Conservation (phyloP, 2,888 invertebrate species). For the Andrena bicolor region DNA sequence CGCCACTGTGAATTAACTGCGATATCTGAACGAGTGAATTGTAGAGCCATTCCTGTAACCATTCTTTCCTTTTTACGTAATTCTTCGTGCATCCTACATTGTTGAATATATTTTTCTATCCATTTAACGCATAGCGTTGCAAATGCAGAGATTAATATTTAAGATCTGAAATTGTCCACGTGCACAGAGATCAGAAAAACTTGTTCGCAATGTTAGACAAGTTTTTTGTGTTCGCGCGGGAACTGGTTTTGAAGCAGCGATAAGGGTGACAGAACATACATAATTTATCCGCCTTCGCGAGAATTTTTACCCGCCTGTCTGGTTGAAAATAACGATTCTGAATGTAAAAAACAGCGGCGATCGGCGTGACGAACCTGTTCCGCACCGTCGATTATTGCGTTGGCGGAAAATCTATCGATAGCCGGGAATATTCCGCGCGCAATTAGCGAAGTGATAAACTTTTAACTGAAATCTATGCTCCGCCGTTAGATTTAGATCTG, state of each 20-base stretch:
- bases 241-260: constrained; percentile 3
- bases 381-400: neutral
- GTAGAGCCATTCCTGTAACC: no score
- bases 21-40: no score
- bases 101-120: no score
- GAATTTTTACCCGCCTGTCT: neutral
- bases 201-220: constrained; percentile 6
- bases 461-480: neutral
- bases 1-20: no score
- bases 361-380: constrained; percentile 9
- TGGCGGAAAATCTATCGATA: neutral
- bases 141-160: neutral
- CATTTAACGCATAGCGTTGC: no score
- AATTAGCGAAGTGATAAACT: constrained; percentile 1
- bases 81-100: no score
- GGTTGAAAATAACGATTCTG: neutral
- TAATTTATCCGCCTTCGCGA: constrained; percentile 1
- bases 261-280: neutral
- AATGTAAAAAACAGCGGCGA: neutral
- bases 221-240: neutral
- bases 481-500: neutral
- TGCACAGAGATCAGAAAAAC: constrained; percentile 7
- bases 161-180: neutral
- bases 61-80: no score
- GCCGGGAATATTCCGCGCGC: constrained; percentile 3